Evolutionary conservation across 2,797 vertebrate genomes (phyloP).

Genomic region (Chanos chanos): DNA sequence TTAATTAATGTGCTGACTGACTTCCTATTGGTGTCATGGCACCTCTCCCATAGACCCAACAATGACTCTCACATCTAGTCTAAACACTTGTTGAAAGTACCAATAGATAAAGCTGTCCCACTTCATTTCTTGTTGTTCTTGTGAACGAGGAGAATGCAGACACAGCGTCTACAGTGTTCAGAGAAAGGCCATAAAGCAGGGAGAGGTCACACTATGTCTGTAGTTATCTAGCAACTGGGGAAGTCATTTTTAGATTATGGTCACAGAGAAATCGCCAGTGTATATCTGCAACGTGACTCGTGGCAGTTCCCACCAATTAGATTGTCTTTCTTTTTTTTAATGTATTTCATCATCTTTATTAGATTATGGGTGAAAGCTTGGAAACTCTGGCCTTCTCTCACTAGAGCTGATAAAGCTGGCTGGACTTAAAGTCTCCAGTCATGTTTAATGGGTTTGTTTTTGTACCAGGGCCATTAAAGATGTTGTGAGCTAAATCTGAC

Average conservation of each 20-base stretch:
- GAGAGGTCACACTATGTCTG: not conserved
- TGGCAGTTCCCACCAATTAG: slow-evolving; percentile 70
- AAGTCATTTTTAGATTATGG: slow-evolving; percentile 73
- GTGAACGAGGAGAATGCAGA: slow-evolving; percentile 31
- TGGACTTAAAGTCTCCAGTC: slow-evolving; percentile 49
- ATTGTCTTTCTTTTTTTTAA: slow-evolving; percentile 35
- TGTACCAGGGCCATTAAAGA: slow-evolving; percentile 46
- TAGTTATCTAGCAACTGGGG: slow-evolving; percentile 43
- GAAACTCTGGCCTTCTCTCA: slow-evolving; percentile 20
- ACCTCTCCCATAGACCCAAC: too few relatives aligned
- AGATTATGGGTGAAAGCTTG: slow-evolving; percentile 44
- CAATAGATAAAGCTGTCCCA: not conserved
- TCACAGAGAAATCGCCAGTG: slow-evolving; percentile 60
- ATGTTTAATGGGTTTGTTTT: slow-evolving; percentile 52
- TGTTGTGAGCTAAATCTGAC: slow-evolving; percentile 52
- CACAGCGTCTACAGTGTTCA: slow-evolving; percentile 61
- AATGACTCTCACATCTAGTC: too few relatives aligned
- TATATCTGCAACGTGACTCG: slow-evolving; percentile 68
- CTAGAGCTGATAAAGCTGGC: slow-evolving; percentile 49
- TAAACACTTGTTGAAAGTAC: too few relatives aligned
- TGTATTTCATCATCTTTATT: slow-evolving; percentile 60
- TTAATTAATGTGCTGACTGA: too few relatives aligned
- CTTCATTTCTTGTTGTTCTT: not conserved
- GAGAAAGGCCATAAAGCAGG: slow-evolving; percentile 30
- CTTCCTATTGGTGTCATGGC: too few relatives aligned